A percentile compares a stretch with the other conserved stretches of the same genome.
Conservation (phyloP, 2,113 vertebrate species). For the Typhlomys cinereus region DNA sequence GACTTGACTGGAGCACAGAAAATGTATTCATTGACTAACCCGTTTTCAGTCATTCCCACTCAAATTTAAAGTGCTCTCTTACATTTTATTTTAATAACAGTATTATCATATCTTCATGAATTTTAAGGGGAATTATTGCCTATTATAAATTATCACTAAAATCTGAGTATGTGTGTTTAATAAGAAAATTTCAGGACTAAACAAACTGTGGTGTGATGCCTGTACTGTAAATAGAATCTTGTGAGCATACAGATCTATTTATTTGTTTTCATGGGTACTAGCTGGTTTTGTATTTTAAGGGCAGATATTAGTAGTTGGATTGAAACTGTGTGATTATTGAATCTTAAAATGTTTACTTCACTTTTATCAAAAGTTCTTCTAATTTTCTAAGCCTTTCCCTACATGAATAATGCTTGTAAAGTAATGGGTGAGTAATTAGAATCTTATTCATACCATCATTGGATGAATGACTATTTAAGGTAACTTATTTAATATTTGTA, state of each 20-base stretch:
- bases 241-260: not conserved
- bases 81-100: not conserved
- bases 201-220: not conserved
- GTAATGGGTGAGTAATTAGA: not conserved
- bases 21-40: not conserved
- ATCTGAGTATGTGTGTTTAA: not conserved
- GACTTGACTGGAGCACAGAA: not conserved
- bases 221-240: slow-evolving; percentile 9
- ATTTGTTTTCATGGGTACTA: not conserved
- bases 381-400: not conserved
- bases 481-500: too few relatives aligned
- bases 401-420: not conserved
- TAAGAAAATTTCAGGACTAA: not conserved
- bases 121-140: not conserved
- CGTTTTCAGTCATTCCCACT: not conserved
- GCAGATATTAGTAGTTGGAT: not conserved
- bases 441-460: not conserved
- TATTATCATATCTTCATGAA: not conserved
- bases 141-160: not conserved
- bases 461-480: not conserved
- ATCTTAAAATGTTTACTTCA: slow-evolving; percentile 10
- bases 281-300: not conserved
- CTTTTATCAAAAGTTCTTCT: slow-evolving; percentile 17
- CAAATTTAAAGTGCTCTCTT: not conserved
- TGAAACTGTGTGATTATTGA: not conserved